Evolutionary conservation across 37 sponge, comb jelly and placozoan species (phyloP).

Genomic region (Aplysina aerophoba): DNA sequence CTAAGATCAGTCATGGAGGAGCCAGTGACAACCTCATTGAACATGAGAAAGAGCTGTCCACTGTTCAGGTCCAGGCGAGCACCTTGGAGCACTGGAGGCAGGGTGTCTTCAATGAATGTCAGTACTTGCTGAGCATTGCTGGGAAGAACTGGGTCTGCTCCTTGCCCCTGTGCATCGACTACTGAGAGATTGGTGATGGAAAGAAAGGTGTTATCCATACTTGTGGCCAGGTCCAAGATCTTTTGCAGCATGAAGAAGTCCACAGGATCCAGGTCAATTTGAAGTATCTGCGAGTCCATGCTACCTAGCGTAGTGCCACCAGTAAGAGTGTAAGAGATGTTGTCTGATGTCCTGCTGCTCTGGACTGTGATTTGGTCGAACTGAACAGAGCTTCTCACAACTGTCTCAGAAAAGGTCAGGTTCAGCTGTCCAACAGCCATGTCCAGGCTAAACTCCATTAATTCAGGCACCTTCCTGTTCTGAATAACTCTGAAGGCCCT

Average conservation of each 20-base stretch:
- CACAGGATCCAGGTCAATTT: conserved; percentile 51
- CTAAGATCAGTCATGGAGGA: conserved; percentile 26
- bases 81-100: conserved; percentile 59
- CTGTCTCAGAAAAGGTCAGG: conserved; percentile 86
- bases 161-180: conserved; percentile 71
- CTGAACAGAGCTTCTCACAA: conserved; percentile 60
- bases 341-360: conserved; percentile 44
- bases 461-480: conserved; percentile 79
- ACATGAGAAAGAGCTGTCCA: conserved; percentile 65
- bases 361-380: conserved; percentile 68
- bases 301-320: conserved; percentile 55
- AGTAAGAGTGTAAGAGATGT: conserved; percentile 58
- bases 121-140: conserved; percentile 27
- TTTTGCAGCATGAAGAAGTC: conserved; percentile 68
- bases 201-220: conserved; percentile 51
- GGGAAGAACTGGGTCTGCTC: conserved; percentile 36
- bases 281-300: conserved; percentile 53
- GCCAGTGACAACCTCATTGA: conserved; percentile 74
- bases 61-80: conserved; percentile 77
- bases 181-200: conserved; percentile 69
- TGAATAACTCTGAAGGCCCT: conserved; percentile 51
- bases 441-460: conserved; percentile 68
- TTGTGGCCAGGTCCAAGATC: conserved; percentile 56
- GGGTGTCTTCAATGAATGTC: conserved; percentile 54
- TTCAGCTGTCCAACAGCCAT: conserved; percentile 66